A percentile compares a stretch with the other conserved stretches of the same genome.
Evolutionary conservation across 2,888 invertebrate genomes (phyloP).

Genomic region (Eupithecia insigniata): DNA sequence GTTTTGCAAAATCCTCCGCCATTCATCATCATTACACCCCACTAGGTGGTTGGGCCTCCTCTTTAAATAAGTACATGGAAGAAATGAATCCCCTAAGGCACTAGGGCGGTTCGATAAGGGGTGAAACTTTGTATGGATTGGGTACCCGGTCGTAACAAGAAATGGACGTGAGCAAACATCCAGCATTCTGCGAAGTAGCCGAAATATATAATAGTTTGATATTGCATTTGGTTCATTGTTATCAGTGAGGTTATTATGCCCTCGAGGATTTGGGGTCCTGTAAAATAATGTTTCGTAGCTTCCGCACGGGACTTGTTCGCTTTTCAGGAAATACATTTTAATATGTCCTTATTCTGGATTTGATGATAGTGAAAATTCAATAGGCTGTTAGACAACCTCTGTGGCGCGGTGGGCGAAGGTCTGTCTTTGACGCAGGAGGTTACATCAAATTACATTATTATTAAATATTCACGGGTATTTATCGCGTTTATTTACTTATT

Average conservation of each 20-base stretch:
- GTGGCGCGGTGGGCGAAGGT: too few species aligned
- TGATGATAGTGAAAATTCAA: too few species aligned
- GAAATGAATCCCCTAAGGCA: background rate
- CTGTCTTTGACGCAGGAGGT: too few species aligned
- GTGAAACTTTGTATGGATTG: background rate
- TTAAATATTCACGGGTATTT: too few species aligned
- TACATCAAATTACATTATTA: too few species aligned
- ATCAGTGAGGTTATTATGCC: background rate
- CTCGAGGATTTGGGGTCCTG: background rate
- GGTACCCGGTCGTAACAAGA: background rate
- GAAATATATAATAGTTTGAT: background rate
- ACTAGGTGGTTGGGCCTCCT: background rate
- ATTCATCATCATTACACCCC: background rate
- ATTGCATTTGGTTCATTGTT: background rate
- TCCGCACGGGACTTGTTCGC: background rate
- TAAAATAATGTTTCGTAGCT: background rate
- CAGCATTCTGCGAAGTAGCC: background rate
- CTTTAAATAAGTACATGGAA: background rate
- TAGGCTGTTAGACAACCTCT: too few species aligned
- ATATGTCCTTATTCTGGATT: too few species aligned
- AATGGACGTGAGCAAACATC: background rate
- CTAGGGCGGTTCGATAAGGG: background rate
- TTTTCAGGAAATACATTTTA: background rate
- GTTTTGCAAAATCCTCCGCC: too few species aligned
- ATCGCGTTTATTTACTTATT: too few species aligned